These are phyloP conservation scores for Aphaenogaster rudis DNA, from an alignment of 1,140 invertebrate genomes.

Conservation along the genomic window DNA sequence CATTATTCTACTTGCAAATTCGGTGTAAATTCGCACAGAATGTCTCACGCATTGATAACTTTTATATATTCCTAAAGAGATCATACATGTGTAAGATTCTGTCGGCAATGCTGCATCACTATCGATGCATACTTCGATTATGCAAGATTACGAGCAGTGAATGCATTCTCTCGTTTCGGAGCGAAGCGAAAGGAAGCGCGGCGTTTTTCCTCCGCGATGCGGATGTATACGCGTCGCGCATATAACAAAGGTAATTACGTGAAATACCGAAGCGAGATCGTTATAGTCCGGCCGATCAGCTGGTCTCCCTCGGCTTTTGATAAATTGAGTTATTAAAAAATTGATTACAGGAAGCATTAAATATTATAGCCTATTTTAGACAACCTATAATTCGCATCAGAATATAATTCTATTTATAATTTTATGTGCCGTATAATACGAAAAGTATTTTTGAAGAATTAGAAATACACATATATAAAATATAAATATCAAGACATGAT, in stretches of 20 bases:
- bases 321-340: slow-evolving; percentile 2
- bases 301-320: slow-evolving; percentile 1
- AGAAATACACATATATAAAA: no score
- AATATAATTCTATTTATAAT: no score
- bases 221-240: neutral
- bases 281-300: neutral
- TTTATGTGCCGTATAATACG: no score
- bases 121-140: slow-evolving; percentile 5
- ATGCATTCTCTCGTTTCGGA: neutral
- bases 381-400: neutral
- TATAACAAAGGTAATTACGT: slow-evolving; percentile 69
- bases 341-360: neutral
- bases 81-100: neutral
- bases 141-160: slow-evolving; percentile 1
- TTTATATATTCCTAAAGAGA: neutral
- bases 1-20: neutral
- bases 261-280: slow-evolving; percentile 66
- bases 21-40: neutral
- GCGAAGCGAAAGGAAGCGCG: slow-evolving; percentile 23
- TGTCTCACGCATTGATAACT: neutral
- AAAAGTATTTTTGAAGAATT: no score
- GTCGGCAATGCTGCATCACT: neutral
- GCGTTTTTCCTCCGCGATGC: slow-evolving; percentile 1
- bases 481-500: no score
- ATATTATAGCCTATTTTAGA: neutral